phyloP scores from a whole-genome alignment of 2,888 invertebrate genomes.

The Cabera pusaria region DNA sequence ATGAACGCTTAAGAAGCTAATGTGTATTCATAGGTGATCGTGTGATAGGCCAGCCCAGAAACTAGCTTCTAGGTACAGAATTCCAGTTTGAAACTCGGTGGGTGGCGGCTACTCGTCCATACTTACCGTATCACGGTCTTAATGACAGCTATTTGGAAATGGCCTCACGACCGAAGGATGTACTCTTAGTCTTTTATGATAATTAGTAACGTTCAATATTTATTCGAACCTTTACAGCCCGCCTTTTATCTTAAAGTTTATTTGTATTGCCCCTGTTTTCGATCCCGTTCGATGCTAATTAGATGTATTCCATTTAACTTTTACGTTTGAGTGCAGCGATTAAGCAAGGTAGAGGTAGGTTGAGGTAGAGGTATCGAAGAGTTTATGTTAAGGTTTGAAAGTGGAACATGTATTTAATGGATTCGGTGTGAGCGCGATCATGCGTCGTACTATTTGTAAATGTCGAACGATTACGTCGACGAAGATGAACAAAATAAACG shows the following conservation, averaged over 20 bases:
- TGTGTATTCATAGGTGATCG: slow-evolving; percentile 60
- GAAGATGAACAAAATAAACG: slow-evolving; percentile 23
- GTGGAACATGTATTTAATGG: slow-evolving; percentile 21
- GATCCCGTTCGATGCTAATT: slow-evolving; percentile 58
- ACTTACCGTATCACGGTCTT: slow-evolving; percentile 58
- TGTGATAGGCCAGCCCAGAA: slow-evolving; percentile 42
- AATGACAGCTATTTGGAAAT: slow-evolving; percentile 78
- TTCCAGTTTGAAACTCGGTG: slow-evolving; percentile 60
- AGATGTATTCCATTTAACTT: slow-evolving; percentile 47
- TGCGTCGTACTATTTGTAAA: slow-evolving; percentile 23
- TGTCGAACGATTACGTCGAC: slow-evolving; percentile 28
- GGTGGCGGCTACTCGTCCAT: slow-evolving; percentile 57
- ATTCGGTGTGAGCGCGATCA: slow-evolving; percentile 16
- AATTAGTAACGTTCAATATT: slow-evolving; percentile 77
- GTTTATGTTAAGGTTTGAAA: slow-evolving; percentile 13
- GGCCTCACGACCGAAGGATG: slow-evolving; percentile 57
- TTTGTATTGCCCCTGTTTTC: slow-evolving; percentile 62
- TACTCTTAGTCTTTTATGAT: slow-evolving; percentile 65
- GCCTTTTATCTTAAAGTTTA: slow-evolving; percentile 74
- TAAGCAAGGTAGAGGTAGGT: slow-evolving; percentile 32
- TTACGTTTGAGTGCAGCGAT: slow-evolving; percentile 41
- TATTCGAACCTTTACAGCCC: slow-evolving; percentile 63
- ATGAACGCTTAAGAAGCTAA: slow-evolving; percentile 51
- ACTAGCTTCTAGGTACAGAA: slow-evolving; percentile 46
- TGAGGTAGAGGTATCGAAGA: slow-evolving; percentile 30